Evolutionary conservation across 2,888 invertebrate genomes (phyloP).

Genomic region (Leucophenga maculata): DNA sequence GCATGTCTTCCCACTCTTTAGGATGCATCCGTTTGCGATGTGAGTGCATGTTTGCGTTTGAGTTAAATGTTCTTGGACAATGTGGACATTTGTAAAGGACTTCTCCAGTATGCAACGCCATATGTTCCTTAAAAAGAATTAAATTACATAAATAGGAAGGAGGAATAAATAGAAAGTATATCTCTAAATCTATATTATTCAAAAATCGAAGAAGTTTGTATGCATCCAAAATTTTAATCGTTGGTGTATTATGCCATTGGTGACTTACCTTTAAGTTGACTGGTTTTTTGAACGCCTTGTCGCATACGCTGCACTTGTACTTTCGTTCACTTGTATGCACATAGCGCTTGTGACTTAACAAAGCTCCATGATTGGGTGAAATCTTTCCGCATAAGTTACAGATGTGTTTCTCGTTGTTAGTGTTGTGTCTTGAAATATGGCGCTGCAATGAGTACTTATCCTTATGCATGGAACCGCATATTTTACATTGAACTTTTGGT

Average conservation of each 20-base stretch:
- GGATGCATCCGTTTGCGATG: conserved; percentile 71
- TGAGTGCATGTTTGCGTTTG: conserved; percentile 71
- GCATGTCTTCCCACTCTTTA: conserved; percentile 65
- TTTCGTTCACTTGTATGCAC: conserved; percentile 67
- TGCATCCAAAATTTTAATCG: too few species aligned
- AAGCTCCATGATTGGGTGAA: conserved; percentile 68
- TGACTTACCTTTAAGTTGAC: conserved; percentile 56
- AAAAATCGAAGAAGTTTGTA: too few species aligned
- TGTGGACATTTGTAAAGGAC: conserved; percentile 69
- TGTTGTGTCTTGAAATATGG: conserved; percentile 67
- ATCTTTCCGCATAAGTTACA: conserved; percentile 69
- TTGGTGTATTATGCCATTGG: not conserved
- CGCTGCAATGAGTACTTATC: conserved; percentile 69
- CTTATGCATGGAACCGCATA: conserved; percentile 70
- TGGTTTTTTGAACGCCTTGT: conserved; percentile 69
- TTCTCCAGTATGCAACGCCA: conserved; percentile 70
- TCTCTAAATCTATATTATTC: too few species aligned
- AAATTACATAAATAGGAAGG: conserved; percentile 13
- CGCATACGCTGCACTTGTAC: conserved; percentile 68
- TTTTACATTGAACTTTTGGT: conserved; percentile 68
- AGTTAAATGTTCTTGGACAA: conserved; percentile 69
- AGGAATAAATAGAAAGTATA: too few species aligned
- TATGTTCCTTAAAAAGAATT: conserved; percentile 63
- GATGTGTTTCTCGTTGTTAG: conserved; percentile 58
- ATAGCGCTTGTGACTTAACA: conserved; percentile 68